Evolutionary conservation across 2,797 vertebrate genomes (phyloP).

Genomic region (Chloroceryle inda): DNA sequence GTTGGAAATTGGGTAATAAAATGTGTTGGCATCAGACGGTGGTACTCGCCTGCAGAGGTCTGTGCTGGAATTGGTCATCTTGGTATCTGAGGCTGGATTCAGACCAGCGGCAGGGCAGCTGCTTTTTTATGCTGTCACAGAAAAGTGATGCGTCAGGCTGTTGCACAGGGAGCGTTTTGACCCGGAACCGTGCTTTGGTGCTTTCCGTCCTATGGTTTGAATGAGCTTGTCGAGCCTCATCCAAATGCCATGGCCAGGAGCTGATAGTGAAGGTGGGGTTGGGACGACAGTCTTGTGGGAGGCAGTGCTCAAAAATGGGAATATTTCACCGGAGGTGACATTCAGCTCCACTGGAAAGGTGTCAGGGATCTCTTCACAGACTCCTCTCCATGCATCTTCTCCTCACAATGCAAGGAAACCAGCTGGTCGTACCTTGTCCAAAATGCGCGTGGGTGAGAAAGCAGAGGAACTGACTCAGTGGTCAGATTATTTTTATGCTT

Average conservation of each 20-base stretch:
- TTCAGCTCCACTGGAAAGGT: background rate
- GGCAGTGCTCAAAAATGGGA: background rate
- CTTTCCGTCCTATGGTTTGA: rapidly evolving
- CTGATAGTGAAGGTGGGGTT: rapidly evolving
- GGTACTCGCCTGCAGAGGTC: background rate
- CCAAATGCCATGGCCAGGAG: background rate
- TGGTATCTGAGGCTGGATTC: background rate
- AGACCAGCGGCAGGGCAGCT: background rate
- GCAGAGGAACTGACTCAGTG: background rate
- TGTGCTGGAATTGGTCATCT: background rate
- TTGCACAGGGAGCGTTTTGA: background rate
- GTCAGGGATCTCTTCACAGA: background rate
- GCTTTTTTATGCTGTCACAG: background rate
- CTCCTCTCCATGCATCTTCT: background rate
- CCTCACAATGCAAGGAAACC: rapidly evolving
- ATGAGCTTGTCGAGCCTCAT: background rate
- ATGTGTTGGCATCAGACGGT: background rate
- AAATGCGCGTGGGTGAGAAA: background rate
- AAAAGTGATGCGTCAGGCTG: background rate
- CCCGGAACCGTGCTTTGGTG: background rate
- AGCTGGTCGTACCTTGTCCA: rapidly evolving
- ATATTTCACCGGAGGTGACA: background rate
- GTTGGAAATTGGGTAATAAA: background rate
- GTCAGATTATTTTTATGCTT: background rate
- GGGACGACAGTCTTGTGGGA: rapidly evolving